Conservation (phyloP, 2,113 vertebrate species). For the Xiphophorus maculatus region DNA sequence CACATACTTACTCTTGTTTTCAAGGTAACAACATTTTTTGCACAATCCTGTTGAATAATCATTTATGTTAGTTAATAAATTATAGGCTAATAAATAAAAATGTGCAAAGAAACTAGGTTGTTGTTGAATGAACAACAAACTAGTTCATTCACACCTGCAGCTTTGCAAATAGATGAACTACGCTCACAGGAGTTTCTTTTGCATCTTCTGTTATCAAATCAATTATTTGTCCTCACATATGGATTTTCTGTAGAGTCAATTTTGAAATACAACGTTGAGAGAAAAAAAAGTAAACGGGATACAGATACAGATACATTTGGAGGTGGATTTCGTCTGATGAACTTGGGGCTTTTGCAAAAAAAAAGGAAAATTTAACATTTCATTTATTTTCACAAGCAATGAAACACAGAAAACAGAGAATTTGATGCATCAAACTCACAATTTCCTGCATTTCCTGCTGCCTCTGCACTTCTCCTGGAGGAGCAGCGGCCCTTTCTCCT, state of each 20-base stretch:
- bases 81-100: neutral
- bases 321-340: neutral
- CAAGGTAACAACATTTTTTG: neutral
- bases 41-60: neutral
- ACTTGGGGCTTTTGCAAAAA: too few relatives aligned
- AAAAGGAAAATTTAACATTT: too few relatives aligned
- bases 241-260: neutral
- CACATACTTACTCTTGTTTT: neutral
- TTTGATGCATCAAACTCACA: conserved; percentile 71
- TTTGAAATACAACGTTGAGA: neutral
- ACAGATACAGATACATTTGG: neutral
- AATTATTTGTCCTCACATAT: neutral
- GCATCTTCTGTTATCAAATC: neutral
- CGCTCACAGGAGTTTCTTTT: too few relatives aligned
- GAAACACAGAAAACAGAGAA: neutral
- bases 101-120: neutral
- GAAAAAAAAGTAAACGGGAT: neutral
- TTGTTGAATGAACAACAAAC: neutral
- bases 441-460: conserved; percentile 93
- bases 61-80: neutral
- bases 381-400: neutral
- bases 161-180: too few relatives aligned
- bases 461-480: conserved; percentile 83
- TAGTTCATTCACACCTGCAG: too few relatives aligned
- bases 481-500: conserved; percentile 65